Percentiles rank a stretch among this genome's conserved stretches.
These are phyloP conservation scores for Rallus crepitans DNA, from an alignment of 2,797 vertebrate genomes.

Conservation along the genomic window DNA sequence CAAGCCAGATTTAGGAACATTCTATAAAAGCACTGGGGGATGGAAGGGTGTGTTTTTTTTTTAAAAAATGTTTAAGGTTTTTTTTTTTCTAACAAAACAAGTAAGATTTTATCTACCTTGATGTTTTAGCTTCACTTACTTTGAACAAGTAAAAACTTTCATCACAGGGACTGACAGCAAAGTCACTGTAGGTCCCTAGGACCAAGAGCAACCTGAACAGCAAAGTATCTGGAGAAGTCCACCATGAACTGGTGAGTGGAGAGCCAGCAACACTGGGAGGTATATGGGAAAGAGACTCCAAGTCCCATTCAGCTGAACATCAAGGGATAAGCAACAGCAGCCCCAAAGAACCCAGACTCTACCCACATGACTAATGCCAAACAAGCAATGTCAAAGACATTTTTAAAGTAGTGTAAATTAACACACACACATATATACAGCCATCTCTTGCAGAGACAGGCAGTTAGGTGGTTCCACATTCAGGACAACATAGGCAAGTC, in stretches of 20 bases:
- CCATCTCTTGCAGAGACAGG: neutral
- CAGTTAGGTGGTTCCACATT: neutral
- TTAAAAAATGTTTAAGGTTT: neutral
- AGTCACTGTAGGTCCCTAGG: neutral
- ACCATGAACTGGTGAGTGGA: neutral
- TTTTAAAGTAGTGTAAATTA: neutral
- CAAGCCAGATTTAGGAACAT: neutral
- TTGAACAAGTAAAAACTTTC: neutral
- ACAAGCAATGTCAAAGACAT: neutral
- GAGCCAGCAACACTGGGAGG: neutral
- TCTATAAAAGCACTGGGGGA: neutral
- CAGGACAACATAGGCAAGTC: neutral
- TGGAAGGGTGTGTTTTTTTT: neutral
- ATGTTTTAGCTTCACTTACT: neutral
- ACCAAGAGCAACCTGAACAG: neutral
- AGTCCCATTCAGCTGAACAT: neutral
- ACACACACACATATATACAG: neutral
- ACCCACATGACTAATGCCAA: neutral
- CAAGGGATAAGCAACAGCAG: neutral
- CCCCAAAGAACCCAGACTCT: neutral
- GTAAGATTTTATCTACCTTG: neutral
- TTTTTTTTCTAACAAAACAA: neutral
- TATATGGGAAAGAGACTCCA: fast-evolving
- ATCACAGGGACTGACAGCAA: neutral
- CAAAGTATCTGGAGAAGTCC: neutral